Evolutionary conservation across 2,888 invertebrate species (phyloP), one percentile per base, ranked within the genome.

Genomic region (Calliopum simillimum): DNA sequence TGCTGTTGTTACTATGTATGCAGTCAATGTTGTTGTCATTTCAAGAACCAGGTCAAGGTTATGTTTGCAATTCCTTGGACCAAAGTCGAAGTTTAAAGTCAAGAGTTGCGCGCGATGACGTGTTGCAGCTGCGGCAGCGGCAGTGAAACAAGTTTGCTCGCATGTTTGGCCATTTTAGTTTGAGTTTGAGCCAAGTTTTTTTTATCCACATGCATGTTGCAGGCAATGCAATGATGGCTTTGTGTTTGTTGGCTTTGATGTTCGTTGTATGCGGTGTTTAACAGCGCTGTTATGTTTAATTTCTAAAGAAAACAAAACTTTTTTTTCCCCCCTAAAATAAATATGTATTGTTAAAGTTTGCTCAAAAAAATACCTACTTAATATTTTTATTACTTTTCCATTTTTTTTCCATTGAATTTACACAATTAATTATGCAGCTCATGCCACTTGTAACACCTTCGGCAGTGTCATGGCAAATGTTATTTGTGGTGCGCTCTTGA

Each of bases 11-110:
- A 43, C 41, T 23, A 14, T 63, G 55, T 66, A 69, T 67, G 72
- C 64, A 68, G 73, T 73, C 58, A 76, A 74, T 79, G 79, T 78
- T 74, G 75, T 78, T 84, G 81, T 81, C 80, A 79, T 81, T 83
- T 84, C 81, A 82, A 84, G 84, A 85, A 85, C 83, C 84, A 80
- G 84, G 84, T 85, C 85, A 84, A 84, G 84, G 85, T 85, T 85
- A 79, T 58, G 74, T 77, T 33, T 65, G 71, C 70, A 70, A 75
- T 75, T 77, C 77, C 76, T 77, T 76, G 76, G 77, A 80, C 80
- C 80, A 76, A 76, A 78, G 79, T 73, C 73, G 70, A 66, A 72
- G 81, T 80, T 80, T 81, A 81, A 80, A 80, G 80, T 81, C 81
- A 79, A 79, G 82, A 78, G 33, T 81, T 80, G 80, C 56, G 65